A percentile compares a stretch with the other conserved stretches of the same genome.
Conservation (phyloP, 2,888 invertebrate genomes). For the Frankliniella intonsa region DNA sequence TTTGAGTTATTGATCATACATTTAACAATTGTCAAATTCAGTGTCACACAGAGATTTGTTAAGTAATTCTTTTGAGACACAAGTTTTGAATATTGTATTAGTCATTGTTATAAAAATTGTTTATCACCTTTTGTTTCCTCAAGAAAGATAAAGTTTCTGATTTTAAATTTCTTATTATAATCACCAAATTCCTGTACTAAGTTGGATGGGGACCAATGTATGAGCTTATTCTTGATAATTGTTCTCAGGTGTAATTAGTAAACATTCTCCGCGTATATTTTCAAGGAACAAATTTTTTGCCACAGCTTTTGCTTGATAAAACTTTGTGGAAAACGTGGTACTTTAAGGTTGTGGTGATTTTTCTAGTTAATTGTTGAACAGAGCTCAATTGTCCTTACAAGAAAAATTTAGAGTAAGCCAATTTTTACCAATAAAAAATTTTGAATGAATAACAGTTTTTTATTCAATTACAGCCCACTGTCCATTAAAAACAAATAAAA, state of each 20-base stretch:
- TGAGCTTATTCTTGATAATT: constrained; percentile 20
- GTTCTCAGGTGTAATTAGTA: background rate
- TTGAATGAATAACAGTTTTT: background rate
- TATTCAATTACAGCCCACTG: background rate
- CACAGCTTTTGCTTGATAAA: background rate
- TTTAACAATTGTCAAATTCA: too few relatives aligned
- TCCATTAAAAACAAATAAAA: background rate
- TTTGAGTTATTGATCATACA: too few relatives aligned
- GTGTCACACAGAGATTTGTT: background rate
- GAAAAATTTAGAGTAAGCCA: constrained; percentile 17
- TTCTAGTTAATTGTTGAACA: background rate
- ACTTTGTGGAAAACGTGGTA: background rate
- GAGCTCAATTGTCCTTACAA: constrained; percentile 10
- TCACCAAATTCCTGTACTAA: background rate
- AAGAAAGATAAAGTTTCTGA: background rate
- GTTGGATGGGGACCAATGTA: background rate
- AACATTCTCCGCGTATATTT: background rate
- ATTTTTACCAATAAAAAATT: constrained; percentile 2
- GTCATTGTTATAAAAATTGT: background rate
- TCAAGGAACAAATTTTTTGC: constrained; percentile 14
- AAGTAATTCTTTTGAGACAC: background rate
- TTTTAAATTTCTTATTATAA: background rate
- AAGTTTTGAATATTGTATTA: background rate
- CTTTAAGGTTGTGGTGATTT: constrained; percentile 25
- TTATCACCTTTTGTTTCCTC: background rate